phyloP scores from a whole-genome alignment of 2,797 vertebrate genomes.

The Onychomys leucogaster region DNA sequence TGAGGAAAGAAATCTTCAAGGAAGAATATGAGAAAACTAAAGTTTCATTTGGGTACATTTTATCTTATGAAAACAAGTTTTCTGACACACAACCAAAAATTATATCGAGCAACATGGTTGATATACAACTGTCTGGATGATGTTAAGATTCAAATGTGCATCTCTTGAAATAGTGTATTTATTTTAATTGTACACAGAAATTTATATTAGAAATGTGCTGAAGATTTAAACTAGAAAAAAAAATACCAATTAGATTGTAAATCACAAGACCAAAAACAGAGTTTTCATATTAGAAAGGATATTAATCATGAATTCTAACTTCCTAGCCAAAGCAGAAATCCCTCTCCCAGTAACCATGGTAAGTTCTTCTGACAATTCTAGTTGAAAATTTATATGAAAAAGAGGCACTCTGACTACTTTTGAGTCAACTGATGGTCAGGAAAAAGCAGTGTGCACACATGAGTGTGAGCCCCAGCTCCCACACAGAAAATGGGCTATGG shows the following conservation, averaged over 20 bases:
- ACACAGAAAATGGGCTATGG: neutral
- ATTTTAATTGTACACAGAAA: conserved; percentile 47
- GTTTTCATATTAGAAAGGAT: neutral
- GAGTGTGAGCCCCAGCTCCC: too few relatives aligned
- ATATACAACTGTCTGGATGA: neutral
- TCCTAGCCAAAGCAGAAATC: neutral
- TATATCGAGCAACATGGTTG: neutral
- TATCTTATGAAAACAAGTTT: neutral
- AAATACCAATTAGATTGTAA: neutral
- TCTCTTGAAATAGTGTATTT: neutral
- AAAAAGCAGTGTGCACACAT: neutral
- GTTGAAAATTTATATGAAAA: neutral
- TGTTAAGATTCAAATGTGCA: neutral
- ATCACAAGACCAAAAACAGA: neutral
- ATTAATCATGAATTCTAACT: neutral
- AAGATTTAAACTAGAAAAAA: neutral
- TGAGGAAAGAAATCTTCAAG: neutral
- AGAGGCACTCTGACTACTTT: neutral
- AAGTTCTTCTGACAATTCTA: neutral
- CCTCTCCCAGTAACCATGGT: neutral
- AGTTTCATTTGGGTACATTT: neutral
- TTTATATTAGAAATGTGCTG: neutral
- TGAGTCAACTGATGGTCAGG: neutral
- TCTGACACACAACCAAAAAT: neutral
- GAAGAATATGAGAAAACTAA: neutral